Base-by-base conservation (phyloP, 2,888 invertebrate species). In the Lochmaea capreae region DNA sequence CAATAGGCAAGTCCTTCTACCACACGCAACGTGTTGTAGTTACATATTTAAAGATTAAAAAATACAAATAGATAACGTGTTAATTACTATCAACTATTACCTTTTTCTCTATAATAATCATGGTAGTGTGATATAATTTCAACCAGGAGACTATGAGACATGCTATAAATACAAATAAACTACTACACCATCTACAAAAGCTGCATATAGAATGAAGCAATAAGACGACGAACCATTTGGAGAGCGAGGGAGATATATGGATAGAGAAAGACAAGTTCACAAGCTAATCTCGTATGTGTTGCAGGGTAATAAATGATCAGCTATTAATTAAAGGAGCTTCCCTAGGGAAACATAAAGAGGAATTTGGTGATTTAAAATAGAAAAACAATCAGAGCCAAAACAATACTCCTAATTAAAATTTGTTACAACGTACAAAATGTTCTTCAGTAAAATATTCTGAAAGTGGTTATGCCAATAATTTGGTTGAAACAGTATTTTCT, bases 211-310 rank as follows among this genome's bases (percentile, higher is more conserved):
- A 46, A 46, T 46, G 14, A 46, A 46, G 10, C 57, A 57, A 57
- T 18, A 11, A 57, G 57, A 57, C 16, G 14, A 57, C 57, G 18
- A 18, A 57, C 9, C 11, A n/a, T 59, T 59, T 16, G 58, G 62
- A 61, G 61, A 49, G 39, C 26, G 49, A 49, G 62, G 49, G 49
- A 49, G 14, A 46, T 11, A 46, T 11, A 46, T 46, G 14, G 46
- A 5, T 14, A 39, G 52, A 63, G 12, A 8, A 33, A 33, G 42
- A 54, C 16, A 62, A 26, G 52, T 26, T 69, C 43, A 69, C 68
- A 69, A 69, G 49, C 61, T 69, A 62, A 69, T 68, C 49, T 69
- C 33, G 62, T 62, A 49, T 62, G 68, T 69, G 68, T 62, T 69
- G 61, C 62, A 26, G 26, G 10, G 14, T 59, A 12, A 59, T 59